These are phyloP conservation scores for Pelecanoides urinatrix DNA, from an alignment of 2,113 vertebrate genomes.

Conservation along the genomic window DNA sequence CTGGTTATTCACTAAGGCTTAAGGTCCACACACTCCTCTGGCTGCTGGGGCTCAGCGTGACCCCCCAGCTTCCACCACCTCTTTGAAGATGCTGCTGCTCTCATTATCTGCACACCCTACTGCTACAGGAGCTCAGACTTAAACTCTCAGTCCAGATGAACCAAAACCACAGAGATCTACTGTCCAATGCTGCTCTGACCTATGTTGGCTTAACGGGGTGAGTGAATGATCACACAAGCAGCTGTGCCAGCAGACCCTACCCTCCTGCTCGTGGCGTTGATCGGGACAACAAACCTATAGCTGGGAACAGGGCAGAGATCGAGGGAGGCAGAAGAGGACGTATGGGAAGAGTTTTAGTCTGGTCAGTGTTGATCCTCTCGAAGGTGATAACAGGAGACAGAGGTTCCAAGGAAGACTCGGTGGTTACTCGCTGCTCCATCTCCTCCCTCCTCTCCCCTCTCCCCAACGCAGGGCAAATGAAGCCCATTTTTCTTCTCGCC, in stretches of 20 bases:
- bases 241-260: neutral
- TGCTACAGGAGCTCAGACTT: neutral
- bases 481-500: neutral
- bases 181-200: neutral
- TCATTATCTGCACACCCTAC: accelerated
- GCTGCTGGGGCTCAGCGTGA: neutral
- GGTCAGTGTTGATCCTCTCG: accelerated
- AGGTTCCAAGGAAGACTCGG: neutral
- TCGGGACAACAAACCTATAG: neutral
- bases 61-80: neutral
- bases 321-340: neutral
- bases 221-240: accelerated
- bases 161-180: neutral
- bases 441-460: neutral
- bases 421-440: neutral
- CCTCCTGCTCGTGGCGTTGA: neutral
- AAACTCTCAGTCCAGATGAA: neutral
- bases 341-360: neutral
- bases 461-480: neutral
- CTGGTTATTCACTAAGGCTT: neutral
- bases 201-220: neutral
- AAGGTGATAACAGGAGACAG: neutral
- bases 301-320: neutral
- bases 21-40: accelerated
- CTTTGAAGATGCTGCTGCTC: neutral